These are phyloP conservation scores for Austrofundulus limnaeus DNA, from an alignment of 2,113 vertebrate genomes.

Conservation along the genomic window DNA sequence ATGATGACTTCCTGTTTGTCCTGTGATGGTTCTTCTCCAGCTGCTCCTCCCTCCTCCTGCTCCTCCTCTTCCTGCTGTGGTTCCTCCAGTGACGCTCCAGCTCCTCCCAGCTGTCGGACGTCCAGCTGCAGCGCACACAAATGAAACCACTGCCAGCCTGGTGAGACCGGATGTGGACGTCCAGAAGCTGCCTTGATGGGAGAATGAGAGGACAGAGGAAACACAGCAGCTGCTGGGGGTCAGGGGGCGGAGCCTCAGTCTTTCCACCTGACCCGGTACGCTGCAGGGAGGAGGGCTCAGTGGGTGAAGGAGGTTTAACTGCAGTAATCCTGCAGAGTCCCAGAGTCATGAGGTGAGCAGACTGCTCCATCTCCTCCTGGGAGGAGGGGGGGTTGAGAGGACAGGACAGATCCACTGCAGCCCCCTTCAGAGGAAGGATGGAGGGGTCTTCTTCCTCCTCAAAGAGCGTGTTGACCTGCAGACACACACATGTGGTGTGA, in stretches of 20 bases:
- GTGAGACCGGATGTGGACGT: constrained; percentile 47
- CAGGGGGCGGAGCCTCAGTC: not conserved
- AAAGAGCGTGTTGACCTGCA: constrained; percentile 76
- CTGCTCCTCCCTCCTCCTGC: not conserved
- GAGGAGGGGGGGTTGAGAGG: constrained; percentile 35
- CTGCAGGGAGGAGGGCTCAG: not conserved
- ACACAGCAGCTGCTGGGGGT: constrained; percentile 21
- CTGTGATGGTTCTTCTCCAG: not conserved
- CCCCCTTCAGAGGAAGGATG: constrained; percentile 63
- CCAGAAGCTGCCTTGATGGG: constrained; percentile 37
- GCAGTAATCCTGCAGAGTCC: constrained; percentile 64
- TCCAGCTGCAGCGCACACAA: constrained; percentile 56
- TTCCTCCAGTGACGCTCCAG: constrained; percentile 66
- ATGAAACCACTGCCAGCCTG: constrained; percentile 32
- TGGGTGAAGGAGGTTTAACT: constrained; percentile 36
- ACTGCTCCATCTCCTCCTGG: constrained; percentile 72
- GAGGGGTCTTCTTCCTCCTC: constrained; percentile 48
- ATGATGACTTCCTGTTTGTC: not conserved
- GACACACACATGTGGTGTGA: not conserved
- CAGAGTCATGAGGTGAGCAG: constrained; percentile 75
- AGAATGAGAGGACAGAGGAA: constrained; percentile 42
- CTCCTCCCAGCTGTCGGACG: constrained; percentile 47
- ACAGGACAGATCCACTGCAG: constrained; percentile 42
- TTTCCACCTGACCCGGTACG: not conserved
- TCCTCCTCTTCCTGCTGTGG: constrained; percentile 9